Evolutionary conservation across 2,113 vertebrate species (phyloP), one percentile per base, ranked within the genome.

Genomic region (Eulemur rufifrons): DNA sequence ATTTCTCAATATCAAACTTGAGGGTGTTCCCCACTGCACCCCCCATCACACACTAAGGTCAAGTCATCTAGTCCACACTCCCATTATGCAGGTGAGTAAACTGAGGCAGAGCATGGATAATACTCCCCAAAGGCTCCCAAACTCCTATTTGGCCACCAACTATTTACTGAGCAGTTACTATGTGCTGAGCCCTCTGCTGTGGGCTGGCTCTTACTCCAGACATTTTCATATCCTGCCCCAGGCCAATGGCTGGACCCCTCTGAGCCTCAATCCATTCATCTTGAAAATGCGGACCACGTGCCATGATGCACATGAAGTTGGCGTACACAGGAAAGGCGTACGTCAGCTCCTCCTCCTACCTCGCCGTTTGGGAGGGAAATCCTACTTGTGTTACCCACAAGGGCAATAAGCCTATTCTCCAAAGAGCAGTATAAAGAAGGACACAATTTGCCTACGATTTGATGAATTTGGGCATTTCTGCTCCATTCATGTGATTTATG

Each of bases 331-430:
- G 4, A 47, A 66, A 52, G 17, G 69, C 76, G 45, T 77, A 47
- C 0, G 4, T 27, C n/a, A 50, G 61, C 45, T 32, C 45, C 6
- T 34, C 56, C 34, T 12, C 37, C 8, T 42, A 10, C 50, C 61
- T 2, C 0, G 6, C 14, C 11, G 18, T 11, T 15, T 15, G 4
- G 2, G 10, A 12, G 3, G 34, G 21, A 4, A 25, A 3, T 3
- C 32, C 50, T 27, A 64, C 45, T 12, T 13, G 34, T n/a, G 34
- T 68, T 42, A 50, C 23, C 34, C 13, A 25, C 37, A 27, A 34
- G 50, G 42, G 45, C 66, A 23, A 66, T 18, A 56, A 23, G 37
- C 37, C 34, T 18, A 8, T 39, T 84, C 76, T 61, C 56, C 11
- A 27, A 69, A 90, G 27, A 34, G 10, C n/a, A 71, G 12, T 9